These are phyloP conservation scores for Meleagris gallopavo DNA, from an alignment of 2,113 vertebrate species.

Conservation along the genomic window DNA sequence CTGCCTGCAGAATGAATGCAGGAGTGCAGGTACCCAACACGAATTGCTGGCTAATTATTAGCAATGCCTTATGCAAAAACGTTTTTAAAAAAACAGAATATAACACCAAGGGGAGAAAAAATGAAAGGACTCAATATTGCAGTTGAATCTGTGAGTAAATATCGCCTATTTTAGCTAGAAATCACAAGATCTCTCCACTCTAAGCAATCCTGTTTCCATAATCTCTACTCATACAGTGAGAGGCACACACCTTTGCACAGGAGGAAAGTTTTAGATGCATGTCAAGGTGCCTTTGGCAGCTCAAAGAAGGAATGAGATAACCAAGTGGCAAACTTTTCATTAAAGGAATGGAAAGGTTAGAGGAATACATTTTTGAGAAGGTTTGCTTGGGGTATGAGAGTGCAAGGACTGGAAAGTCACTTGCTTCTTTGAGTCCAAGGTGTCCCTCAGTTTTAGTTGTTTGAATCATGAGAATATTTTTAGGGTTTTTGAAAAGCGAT, in stretches of 20 bases:
- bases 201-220: background rate
- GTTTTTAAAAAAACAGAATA: background rate
- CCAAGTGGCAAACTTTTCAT: background rate
- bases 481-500: background rate
- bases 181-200: background rate
- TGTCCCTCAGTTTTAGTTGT: background rate
- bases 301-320: background rate
- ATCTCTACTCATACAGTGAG: fast-evolving
- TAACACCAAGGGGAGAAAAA: fast-evolving
- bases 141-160: background rate
- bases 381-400: background rate
- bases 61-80: background rate
- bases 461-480: background rate
- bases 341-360: background rate
- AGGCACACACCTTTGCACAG: background rate
- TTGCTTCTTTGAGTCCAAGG: background rate
- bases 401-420: background rate
- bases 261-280: background rate
- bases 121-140: background rate
- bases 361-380: background rate
- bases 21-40: fast-evolving
- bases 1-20: fast-evolving
- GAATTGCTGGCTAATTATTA: background rate
- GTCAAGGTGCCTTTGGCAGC: background rate
- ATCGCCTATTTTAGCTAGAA: background rate